Evolutionary conservation across 2,113 vertebrate species (phyloP).

Genomic region (Cephalopterus ornatus): DNA sequence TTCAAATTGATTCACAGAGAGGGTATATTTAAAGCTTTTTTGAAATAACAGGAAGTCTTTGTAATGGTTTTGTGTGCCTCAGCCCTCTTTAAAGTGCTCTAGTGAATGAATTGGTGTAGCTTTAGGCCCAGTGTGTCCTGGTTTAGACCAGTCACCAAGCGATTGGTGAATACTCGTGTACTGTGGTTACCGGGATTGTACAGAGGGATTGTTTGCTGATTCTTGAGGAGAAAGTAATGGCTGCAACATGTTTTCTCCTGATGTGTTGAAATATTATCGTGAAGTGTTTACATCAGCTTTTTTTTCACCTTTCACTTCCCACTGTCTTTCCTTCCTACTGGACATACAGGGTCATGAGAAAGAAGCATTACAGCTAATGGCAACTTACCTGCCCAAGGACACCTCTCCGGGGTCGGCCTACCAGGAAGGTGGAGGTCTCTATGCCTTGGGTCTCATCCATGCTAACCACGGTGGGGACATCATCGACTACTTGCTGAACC

Average conservation of each 20-base stretch:
- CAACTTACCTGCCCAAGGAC: conserved; percentile 97
- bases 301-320: not conserved
- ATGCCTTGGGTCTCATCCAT: conserved; percentile 95
- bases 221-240: not conserved
- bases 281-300: not conserved
- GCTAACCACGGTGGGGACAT: conserved; percentile 98
- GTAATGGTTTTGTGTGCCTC: not conserved
- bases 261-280: not conserved
- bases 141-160: not conserved
- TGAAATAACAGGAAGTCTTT: not conserved
- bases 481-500: conserved; percentile 96
- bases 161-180: not conserved
- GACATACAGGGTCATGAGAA: conserved; percentile 91
- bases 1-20: not conserved
- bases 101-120: not conserved
- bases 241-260: not conserved
- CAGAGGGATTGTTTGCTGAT: not conserved
- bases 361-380: conserved; percentile 96
- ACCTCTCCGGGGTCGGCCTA: conserved; percentile 98
- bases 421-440: conserved; percentile 96
- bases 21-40: not conserved
- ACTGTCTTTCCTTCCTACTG: not conserved
- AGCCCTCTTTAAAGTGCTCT: not conserved
- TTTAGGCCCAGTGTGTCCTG: not conserved
- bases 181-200: not conserved